These are phyloP conservation scores for Cinara cedri DNA, from an alignment of 2,888 invertebrate species.

Conservation along the genomic window DNA sequence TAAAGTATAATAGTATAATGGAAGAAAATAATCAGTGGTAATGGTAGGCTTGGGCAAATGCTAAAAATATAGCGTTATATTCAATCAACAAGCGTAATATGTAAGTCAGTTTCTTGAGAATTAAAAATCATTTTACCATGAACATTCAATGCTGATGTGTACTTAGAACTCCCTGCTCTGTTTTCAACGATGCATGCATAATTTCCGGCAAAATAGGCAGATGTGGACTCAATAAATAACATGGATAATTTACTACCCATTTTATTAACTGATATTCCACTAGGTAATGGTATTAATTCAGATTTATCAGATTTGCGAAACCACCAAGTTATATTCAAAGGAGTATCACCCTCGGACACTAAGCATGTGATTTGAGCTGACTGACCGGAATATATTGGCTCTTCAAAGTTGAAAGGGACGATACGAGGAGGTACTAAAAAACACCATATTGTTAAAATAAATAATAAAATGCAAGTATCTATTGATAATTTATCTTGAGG, in stretches of 20 bases:
- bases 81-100: slow-evolving; percentile 32
- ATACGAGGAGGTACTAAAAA: slow-evolving; percentile 59
- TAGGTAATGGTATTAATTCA: slow-evolving; percentile 66
- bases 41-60: too few relatives aligned
- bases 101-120: background rate
- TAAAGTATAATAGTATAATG: too few relatives aligned
- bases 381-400: slow-evolving; percentile 72
- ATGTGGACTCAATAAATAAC: slow-evolving; percentile 60
- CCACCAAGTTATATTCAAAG: slow-evolving; percentile 74
- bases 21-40: too few relatives aligned
- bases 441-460: background rate
- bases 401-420: slow-evolving; percentile 59
- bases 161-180: slow-evolving; percentile 66
- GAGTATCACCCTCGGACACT: slow-evolving; percentile 75
- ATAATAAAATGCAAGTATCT: background rate
- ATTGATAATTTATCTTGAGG: background rate
- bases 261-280: slow-evolving; percentile 62
- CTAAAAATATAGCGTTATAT: too few relatives aligned
- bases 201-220: slow-evolving; percentile 71
- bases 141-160: slow-evolving; percentile 67
- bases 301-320: slow-evolving; percentile 69
- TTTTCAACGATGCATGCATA: slow-evolving; percentile 69
- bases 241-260: slow-evolving; percentile 64
- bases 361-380: slow-evolving; percentile 73
- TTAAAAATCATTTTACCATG: slow-evolving; percentile 66